These are phyloP conservation scores for Dolichoris vasculosae DNA, from an alignment of 1,140 invertebrate genomes.

Conservation along the genomic window DNA sequence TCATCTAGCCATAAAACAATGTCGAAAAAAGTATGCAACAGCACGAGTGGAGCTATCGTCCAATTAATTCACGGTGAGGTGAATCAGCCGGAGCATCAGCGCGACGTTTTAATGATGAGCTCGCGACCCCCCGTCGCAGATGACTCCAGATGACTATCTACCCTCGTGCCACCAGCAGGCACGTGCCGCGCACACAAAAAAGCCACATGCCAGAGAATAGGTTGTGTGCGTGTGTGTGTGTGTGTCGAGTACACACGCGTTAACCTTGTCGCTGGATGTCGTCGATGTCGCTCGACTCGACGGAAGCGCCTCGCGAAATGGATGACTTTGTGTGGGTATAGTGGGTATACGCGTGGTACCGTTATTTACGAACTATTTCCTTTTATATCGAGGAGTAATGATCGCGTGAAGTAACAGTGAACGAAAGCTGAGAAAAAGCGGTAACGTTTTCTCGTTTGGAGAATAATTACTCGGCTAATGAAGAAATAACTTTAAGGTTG, in stretches of 20 bases:
- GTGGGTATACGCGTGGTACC: conserved; percentile 13
- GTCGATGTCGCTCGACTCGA: neutral
- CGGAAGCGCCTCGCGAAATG: conserved; percentile 19
- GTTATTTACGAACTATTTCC: conserved; percentile 18
- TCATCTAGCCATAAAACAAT: neutral
- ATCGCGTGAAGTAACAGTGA: neutral
- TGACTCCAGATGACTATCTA: conserved; percentile 73
- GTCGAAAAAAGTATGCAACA: conserved; percentile 20
- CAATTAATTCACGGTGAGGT: conserved; percentile 46
- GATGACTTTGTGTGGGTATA: neutral
- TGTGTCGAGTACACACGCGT: neutral
- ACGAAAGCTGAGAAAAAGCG: neutral
- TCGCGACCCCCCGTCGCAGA: conserved; percentile 63
- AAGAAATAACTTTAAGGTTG: too few species aligned
- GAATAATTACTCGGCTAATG: neutral
- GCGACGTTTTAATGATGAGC: conserved; percentile 71
- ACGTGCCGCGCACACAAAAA: conserved; percentile 64
- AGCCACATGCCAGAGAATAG: conserved; percentile 68
- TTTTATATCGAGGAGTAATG: neutral
- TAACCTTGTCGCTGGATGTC: neutral
- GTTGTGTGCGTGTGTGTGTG: neutral
- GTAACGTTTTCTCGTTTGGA: neutral
- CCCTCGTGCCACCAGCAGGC: conserved; percentile 68
- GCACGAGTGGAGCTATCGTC: conserved; percentile 25
- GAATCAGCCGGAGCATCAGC: conserved; percentile 49